These are phyloP conservation scores for Potamilus streckersoni DNA, from an alignment of 1,140 invertebrate species.

Conservation along the genomic window DNA sequence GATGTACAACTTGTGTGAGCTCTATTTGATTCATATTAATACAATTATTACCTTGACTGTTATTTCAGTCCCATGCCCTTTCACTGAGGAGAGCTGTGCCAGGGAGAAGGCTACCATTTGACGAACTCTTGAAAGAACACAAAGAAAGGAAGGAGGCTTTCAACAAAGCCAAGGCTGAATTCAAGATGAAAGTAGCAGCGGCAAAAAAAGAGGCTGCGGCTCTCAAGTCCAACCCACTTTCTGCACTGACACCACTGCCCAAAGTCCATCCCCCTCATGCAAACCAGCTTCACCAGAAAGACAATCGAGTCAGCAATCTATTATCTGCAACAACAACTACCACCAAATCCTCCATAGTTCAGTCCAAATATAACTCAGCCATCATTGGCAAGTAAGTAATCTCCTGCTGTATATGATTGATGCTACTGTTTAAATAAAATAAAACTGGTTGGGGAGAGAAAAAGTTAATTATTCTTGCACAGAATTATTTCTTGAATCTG, in stretches of 20 bases:
- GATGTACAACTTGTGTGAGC: no score
- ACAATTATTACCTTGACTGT: neutral
- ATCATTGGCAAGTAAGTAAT: no score
- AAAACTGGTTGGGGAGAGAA: no score
- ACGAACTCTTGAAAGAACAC: slow-evolving; percentile 83
- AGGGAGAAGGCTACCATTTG: slow-evolving; percentile 82
- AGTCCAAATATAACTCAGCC: no score
- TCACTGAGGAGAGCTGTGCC: slow-evolving; percentile 79
- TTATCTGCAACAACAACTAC: no score
- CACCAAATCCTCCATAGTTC: no score
- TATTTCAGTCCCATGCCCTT: slow-evolving; percentile 77
- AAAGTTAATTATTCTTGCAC: no score
- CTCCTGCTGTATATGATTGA: no score
- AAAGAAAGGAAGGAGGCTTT: slow-evolving; percentile 71
- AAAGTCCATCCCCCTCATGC: slow-evolving; percentile 10
- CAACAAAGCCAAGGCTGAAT: slow-evolving; percentile 54
- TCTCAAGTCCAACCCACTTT: slow-evolving; percentile 12
- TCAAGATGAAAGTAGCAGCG: slow-evolving; percentile 39
- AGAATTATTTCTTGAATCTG: no score
- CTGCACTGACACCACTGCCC: slow-evolving; percentile 7
- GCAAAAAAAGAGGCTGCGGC: slow-evolving; percentile 16
- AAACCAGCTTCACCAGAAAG: neutral
- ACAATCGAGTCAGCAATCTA: no score
- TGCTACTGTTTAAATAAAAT: no score
- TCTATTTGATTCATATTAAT: no score